Base-by-base conservation (phyloP, 2,113 vertebrate species). In the Coturnix japonica region DNA sequence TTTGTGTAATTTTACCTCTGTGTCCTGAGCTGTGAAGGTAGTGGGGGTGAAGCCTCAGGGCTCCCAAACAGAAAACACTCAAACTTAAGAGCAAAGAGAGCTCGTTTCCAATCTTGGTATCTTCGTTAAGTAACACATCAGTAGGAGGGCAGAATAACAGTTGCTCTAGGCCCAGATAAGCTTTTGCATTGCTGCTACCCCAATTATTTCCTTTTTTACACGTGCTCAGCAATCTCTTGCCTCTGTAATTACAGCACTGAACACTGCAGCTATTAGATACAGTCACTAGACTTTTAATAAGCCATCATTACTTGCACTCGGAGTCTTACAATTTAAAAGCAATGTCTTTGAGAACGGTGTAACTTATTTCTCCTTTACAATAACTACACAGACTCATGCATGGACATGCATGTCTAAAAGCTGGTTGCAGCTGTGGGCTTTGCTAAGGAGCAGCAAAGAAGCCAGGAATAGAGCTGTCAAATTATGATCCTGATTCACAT, bases 161-260 rank as follows among this genome's bases (percentile, higher is more conserved):
- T 90, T 91, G 93, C 89, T 96, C 13, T 30, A 57, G 89, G 94
- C 91, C 89, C 35, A 72, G 81, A 89, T 93, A 57, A 8, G 35
- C 71, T 81, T 87, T 85, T 94, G 89, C 81, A 16, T 93, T 89
- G 60, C 79, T 92, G 85, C 78, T 93, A 90, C 94, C 81, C 89
- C 94, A 92, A 94, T 96, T 96, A 96, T 87, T 96, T 93, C 82
- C 56, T 56, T 91, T 94, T 89, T 87, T 64, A 85, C 87, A 94
- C 79, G 14, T 75, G 69, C 93, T 94, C 87, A 78, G 87, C 91
- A 87, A 39, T 44, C 87, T 95, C 91, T 92, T 3, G 26, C 92
- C 89, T 89, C 95, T 95, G 89, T 95, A 96, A 93, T 96, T 94
- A 92, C 94, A 4, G 21, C 85, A 57, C 56, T 60, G 89, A 92